Conservation (phyloP, 1,140 invertebrate species). For the Tetramorium alpestre region DNA sequence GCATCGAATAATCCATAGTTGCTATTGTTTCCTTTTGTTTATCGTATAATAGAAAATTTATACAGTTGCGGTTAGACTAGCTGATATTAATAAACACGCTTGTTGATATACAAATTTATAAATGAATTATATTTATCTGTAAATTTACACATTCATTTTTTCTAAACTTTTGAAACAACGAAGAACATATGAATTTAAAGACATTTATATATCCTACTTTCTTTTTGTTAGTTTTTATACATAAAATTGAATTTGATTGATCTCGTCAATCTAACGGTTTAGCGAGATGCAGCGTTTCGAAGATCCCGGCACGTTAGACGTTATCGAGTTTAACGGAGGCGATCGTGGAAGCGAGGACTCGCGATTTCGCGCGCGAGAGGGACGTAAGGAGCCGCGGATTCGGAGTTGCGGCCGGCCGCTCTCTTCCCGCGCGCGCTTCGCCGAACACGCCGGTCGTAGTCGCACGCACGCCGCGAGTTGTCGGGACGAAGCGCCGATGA, state of each 20-base stretch:
- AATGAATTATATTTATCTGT: background rate
- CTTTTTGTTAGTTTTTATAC: no score
- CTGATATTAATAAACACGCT: background rate
- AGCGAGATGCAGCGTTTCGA: background rate
- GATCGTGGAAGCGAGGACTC: background rate
- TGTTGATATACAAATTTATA: background rate
- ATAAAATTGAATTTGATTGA: no score
- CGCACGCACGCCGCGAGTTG: conserved; percentile 21
- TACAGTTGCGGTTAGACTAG: background rate
- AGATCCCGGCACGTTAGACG: background rate
- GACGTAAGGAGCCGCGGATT: background rate
- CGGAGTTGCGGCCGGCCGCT: background rate
- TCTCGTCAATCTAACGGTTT: background rate
- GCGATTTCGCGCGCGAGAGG: background rate
- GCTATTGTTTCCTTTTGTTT: background rate
- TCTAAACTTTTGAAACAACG: background rate
- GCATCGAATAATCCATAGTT: no score
- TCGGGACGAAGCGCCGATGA: conserved; percentile 49
- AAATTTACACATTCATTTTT: background rate
- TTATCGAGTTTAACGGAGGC: no score
- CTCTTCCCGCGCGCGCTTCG: conserved; percentile 13
- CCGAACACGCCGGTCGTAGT: background rate
- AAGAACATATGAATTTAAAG: background rate
- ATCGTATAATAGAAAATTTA: background rate
- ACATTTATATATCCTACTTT: no score